Evolutionary conservation across 1,140 invertebrate species (phyloP), one percentile per base, ranked within the genome.

Genomic region (Eciton burchellii): DNA sequence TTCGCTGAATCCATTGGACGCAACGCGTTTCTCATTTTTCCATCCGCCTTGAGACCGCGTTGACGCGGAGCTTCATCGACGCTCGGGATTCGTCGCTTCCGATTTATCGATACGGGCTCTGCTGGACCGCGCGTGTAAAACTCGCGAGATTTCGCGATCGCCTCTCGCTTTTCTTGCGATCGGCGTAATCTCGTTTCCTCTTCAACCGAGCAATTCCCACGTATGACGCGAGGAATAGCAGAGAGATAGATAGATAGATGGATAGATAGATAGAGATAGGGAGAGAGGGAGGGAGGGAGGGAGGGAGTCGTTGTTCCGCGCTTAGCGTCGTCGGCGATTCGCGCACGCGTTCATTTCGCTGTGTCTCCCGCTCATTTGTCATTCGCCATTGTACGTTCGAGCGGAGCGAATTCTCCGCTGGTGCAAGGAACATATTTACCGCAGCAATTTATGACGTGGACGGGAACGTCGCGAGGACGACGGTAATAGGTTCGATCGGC

Each of bases 371-470:
- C 21, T 77, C 66, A 81, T 83, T 85, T 83, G 84, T 87, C 84
- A 83, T 83, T 87, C 60, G 81, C 79, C 52, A 79, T 79, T 79
- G 56, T 82, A 57, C 47, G 71, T 11, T 35, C 70, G 81, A 26
- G 11, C 66, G 65, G 79, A 77, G 47, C 66, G 62, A 83, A 84
- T 76, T 49, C 74, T 70, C 29, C 24, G 65, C 47, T 63, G 74
- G 29, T 54, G 62, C 45, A 77, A 83, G 54, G 66, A 81, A 63
- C 62, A 54, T 74, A 74, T 70, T 84, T 83, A 76, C 56, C 60
- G 54, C n/a, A 35, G 71, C 81, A 84, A 84, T 84, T 84, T 73
- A 83, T 84, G 81, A 74, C 52, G 82, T 65, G 57, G 47, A 57
- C 59, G 54, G 49, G n/a, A 71, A 49, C 76, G 76, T 59, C 57